Percentiles rank a stretch among this genome's conserved stretches.
These are phyloP conservation scores for Vanessa tameamea DNA, from an alignment of 1,140 invertebrate species.

Conservation along the genomic window DNA sequence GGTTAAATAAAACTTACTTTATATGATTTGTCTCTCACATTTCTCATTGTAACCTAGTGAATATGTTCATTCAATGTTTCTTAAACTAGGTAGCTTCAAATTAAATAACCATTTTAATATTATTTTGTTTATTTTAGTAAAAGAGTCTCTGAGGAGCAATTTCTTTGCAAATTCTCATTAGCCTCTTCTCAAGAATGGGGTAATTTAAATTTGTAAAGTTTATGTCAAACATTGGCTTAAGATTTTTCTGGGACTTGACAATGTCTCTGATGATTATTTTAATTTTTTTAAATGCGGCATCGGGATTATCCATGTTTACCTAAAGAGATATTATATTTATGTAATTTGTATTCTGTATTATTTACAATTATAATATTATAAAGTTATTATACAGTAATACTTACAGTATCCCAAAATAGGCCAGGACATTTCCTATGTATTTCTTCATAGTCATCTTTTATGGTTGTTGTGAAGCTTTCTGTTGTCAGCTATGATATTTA, in stretches of 20 bases:
- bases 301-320: constrained; percentile 62
- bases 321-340: constrained; percentile 32
- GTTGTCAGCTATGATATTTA: constrained; percentile 42
- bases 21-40: constrained; percentile 54
- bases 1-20: constrained; percentile 51
- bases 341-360: neutral
- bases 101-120: constrained; percentile 59
- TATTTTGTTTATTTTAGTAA: constrained; percentile 52
- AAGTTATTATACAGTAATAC: constrained; percentile 16
- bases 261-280: constrained; percentile 63
- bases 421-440: constrained; percentile 64
- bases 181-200: constrained; percentile 49
- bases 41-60: constrained; percentile 40
- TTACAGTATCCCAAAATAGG: constrained; percentile 69
- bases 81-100: constrained; percentile 40
- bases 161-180: constrained; percentile 53
- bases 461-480: constrained; percentile 48
- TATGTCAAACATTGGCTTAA: constrained; percentile 67
- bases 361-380: neutral
- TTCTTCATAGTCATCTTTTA: constrained; percentile 65
- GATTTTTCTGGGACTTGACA: constrained; percentile 52
- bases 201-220: constrained; percentile 60
- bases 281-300: constrained; percentile 57
- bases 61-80: constrained; percentile 18
- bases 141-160: constrained; percentile 67